phyloP scores from a whole-genome alignment of 2,113 vertebrate genomes.

The Pipa parva region DNA sequence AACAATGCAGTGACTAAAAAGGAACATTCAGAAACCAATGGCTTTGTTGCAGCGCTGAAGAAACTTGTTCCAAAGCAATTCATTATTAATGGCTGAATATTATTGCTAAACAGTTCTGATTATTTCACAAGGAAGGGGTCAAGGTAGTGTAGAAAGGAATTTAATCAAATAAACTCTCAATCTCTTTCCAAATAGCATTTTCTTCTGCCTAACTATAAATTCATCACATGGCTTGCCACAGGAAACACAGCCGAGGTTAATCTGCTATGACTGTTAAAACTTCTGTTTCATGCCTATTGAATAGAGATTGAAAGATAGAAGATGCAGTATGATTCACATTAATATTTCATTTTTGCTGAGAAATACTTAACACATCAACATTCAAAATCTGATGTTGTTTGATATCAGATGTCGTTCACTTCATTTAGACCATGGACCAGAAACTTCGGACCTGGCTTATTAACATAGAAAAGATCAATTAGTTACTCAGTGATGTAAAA shows the following conservation, averaged over 20 bases:
- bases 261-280: conserved; percentile 95
- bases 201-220: conserved; percentile 86
- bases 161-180: conserved; percentile 87
- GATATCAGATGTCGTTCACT: too few relatives aligned
- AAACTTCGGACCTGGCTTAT: too few relatives aligned
- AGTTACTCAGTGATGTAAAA: too few relatives aligned
- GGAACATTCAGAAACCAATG: conserved; percentile 46
- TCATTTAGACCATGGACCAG: too few relatives aligned
- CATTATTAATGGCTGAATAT: conserved; percentile 94
- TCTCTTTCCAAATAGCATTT: conserved; percentile 85
- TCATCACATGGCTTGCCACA: conserved; percentile 73
- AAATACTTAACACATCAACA: accelerated
- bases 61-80: conserved; percentile 74
- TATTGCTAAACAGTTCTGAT: conserved; percentile 89
- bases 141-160: conserved; percentile 78
- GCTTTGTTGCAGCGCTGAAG: conserved; percentile 58
- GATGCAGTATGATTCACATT: conserved; percentile 59
- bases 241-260: conserved; percentile 80
- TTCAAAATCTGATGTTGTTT: conserved; percentile 18
- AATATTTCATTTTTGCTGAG: conserved; percentile 19
- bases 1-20: conserved; percentile 22
- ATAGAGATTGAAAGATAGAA: conserved; percentile 68
- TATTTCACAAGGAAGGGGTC: conserved; percentile 94
- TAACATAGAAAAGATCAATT: too few relatives aligned
- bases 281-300: conserved; percentile 72